Conservation (phyloP, 2,888 invertebrate species). For the Ichneumoninae sp. region DNA sequence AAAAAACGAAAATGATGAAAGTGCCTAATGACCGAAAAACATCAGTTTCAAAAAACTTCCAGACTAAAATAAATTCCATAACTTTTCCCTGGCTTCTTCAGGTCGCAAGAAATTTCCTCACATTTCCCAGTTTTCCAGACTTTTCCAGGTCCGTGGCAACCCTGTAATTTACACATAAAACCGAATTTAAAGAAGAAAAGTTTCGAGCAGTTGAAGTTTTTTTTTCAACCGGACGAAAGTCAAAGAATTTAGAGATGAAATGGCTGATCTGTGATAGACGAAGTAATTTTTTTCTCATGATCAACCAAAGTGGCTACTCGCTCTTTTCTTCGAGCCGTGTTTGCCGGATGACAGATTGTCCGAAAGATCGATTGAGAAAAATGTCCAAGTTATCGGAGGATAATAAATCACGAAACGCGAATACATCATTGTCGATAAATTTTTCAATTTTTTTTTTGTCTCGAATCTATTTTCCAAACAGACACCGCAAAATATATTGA, state of each 20-base stretch:
- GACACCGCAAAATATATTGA: constrained; percentile 22
- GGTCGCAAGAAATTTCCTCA: no score
- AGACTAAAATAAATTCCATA: no score
- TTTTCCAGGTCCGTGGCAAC: no score
- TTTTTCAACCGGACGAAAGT: no score
- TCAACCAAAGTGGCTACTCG: not conserved
- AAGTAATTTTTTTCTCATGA: not conserved
- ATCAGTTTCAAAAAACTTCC: no score
- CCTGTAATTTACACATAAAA: no score
- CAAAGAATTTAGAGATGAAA: not conserved
- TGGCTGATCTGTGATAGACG: not conserved
- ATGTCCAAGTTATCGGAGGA: not conserved
- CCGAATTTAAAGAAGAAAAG: no score
- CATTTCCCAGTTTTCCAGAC: no score
- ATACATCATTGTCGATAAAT: constrained; percentile 41
- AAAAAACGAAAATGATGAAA: no score
- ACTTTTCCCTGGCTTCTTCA: no score
- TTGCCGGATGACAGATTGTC: not conserved
- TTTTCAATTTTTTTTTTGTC: constrained; percentile 21
- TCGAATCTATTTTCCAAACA: constrained; percentile 38
- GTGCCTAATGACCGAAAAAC: no score
- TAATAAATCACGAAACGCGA: constrained; percentile 1
- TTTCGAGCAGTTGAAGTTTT: no score
- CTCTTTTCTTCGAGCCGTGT: not conserved
- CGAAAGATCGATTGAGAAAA: not conserved